Evolutionary conservation across 2,888 invertebrate genomes (phyloP).

Genomic region (Meteorus cinctellus): DNA sequence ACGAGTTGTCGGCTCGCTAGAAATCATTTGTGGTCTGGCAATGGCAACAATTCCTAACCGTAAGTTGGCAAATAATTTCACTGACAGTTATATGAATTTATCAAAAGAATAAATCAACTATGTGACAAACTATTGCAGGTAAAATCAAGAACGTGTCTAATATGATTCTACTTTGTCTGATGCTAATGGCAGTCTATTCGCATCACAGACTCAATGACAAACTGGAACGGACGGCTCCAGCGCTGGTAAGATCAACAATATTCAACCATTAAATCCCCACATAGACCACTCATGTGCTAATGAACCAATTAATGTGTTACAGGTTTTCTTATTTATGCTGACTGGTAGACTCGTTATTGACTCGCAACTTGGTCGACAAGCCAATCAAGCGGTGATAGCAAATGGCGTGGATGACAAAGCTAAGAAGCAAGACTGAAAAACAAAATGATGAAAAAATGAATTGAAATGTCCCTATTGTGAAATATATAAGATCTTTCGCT

Average conservation of each 20-base stretch:
- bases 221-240: constrained; percentile 92
- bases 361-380: constrained; percentile 77
- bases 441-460: constrained; percentile 33
- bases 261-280: neutral
- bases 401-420: constrained; percentile 74
- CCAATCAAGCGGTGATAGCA: constrained; percentile 67
- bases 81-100: too few species aligned
- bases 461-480: neutral
- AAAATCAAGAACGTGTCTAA: constrained; percentile 94
- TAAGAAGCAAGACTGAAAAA: constrained; percentile 74
- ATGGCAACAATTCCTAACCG: constrained; percentile 89
- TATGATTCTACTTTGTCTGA: constrained; percentile 85
- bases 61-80: constrained; percentile 75
- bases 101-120: constrained; percentile 9
- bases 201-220: constrained; percentile 95
- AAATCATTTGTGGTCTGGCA: constrained; percentile 88
- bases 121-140: constrained; percentile 78
- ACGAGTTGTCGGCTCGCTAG: constrained; percentile 86
- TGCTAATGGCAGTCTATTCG: constrained; percentile 93
- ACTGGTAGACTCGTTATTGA: constrained; percentile 91
- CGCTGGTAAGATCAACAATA: constrained; percentile 78
- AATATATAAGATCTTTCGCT: neutral
- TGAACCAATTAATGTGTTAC: constrained; percentile 51
- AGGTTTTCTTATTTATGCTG: constrained; percentile 92
- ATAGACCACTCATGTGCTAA: neutral